Evolutionary conservation across 2,797 vertebrate species (phyloP).

Genomic region (Chelonia mydas): DNA sequence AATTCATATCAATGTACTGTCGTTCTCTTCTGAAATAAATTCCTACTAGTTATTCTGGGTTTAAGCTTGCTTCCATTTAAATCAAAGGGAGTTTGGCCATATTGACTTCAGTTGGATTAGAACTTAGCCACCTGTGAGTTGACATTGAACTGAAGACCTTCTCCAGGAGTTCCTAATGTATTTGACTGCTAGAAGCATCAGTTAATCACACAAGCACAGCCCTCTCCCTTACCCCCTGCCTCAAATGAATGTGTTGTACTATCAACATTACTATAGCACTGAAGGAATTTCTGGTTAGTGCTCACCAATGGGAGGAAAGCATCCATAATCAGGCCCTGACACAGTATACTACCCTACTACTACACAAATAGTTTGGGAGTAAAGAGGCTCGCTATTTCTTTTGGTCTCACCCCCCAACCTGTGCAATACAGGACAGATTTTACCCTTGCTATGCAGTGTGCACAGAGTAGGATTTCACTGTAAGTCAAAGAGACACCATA

Average conservation of each 20-base stretch:
- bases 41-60: background rate
- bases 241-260: background rate
- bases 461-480: background rate
- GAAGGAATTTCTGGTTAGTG: background rate
- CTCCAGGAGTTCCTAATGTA: background rate
- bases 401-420: rapidly evolving
- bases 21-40: background rate
- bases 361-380: background rate
- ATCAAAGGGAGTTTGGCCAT: background rate
- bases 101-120: background rate
- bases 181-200: background rate
- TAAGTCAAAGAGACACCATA: background rate
- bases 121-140: background rate
- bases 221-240: rapidly evolving
- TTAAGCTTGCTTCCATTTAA: background rate
- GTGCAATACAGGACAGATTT: background rate
- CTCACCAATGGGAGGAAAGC: background rate
- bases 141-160: background rate
- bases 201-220: background rate
- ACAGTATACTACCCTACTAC: background rate
- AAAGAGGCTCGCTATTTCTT: background rate
- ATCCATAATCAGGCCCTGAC: background rate
- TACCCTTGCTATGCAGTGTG: background rate
- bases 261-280: background rate
- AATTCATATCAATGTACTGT: background rate